A percentile compares a stretch with the other conserved stretches of the same genome.
These are phyloP conservation scores for Patella pellucida DNA, from an alignment of 2,888 invertebrate genomes.

Conservation along the genomic window DNA sequence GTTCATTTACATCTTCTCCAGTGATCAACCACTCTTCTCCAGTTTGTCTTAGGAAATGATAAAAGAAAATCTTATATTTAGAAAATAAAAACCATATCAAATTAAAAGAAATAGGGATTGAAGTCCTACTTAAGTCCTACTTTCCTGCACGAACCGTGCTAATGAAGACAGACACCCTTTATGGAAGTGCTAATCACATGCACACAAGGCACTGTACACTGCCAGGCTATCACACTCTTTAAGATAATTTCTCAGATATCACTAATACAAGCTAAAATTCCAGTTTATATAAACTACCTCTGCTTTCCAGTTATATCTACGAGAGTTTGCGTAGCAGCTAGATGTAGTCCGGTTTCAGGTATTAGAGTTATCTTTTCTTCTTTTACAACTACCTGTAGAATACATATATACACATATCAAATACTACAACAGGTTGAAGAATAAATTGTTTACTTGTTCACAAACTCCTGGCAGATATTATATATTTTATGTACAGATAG, in stretches of 20 bases:
- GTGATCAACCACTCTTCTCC: slow-evolving; percentile 66
- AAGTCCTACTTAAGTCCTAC: slow-evolving; percentile 22
- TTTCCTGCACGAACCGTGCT: background rate
- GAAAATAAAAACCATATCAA: no score
- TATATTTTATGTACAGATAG: no score
- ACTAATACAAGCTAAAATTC: no score
- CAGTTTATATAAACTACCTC: slow-evolving; percentile 38
- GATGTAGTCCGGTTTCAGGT: slow-evolving; percentile 48
- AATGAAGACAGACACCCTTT: background rate
- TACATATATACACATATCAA: background rate
- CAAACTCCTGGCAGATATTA: no score
- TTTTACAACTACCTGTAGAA: slow-evolving; percentile 45
- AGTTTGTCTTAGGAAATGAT: slow-evolving; percentile 45
- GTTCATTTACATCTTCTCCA: slow-evolving; percentile 50
- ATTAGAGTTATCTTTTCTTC: slow-evolving; percentile 54
- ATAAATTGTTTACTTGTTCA: no score
- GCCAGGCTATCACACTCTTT: no score
- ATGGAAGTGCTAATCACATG: background rate
- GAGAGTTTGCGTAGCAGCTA: slow-evolving; percentile 52
- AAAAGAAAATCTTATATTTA: background rate
- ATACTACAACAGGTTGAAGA: no score
- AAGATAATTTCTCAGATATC: no score
- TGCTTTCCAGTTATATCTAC: slow-evolving; percentile 46
- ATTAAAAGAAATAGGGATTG: background rate
- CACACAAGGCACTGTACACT: no score